A percentile compares a stretch with the other conserved stretches of the same genome.
These are phyloP conservation scores for Streptopelia turtur DNA, from an alignment of 2,797 vertebrate species.

Conservation along the genomic window DNA sequence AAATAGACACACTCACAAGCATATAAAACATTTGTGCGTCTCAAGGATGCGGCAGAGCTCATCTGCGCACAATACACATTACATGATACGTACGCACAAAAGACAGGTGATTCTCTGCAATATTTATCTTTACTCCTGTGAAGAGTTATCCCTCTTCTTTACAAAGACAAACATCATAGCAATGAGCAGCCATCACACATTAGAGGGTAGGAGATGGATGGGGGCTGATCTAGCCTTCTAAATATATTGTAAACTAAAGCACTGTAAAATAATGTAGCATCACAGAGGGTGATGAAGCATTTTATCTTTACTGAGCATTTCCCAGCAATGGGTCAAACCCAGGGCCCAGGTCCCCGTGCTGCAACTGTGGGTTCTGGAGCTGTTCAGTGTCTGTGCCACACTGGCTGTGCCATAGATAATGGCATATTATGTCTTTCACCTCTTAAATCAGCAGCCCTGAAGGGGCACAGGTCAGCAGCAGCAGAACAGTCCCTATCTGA, in stretches of 20 bases:
- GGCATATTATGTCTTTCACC: background rate
- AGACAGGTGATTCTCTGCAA: background rate
- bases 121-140: slow-evolving; percentile 43
- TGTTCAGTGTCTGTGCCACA: background rate
- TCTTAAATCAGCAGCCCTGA: background rate
- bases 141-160: slow-evolving; percentile 57
- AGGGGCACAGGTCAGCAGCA: background rate
- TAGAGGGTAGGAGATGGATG: slow-evolving; percentile 45
- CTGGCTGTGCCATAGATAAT: background rate
- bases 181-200: background rate
- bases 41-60: background rate
- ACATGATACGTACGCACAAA: background rate
- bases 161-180: slow-evolving; percentile 60
- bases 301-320: background rate
- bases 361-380: background rate
- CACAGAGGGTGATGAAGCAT: slow-evolving; percentile 7
- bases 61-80: background rate
- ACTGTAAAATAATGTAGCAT: background rate
- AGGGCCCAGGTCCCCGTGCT: background rate
- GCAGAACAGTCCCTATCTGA: background rate
- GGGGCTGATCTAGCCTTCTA: slow-evolving; percentile 16
- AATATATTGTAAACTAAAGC: background rate
- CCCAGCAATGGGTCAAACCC: background rate
- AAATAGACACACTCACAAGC: accelerated
- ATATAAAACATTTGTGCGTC: background rate